Conservation (phyloP, 2,113 vertebrate species). For the Istiophorus platypterus region DNA sequence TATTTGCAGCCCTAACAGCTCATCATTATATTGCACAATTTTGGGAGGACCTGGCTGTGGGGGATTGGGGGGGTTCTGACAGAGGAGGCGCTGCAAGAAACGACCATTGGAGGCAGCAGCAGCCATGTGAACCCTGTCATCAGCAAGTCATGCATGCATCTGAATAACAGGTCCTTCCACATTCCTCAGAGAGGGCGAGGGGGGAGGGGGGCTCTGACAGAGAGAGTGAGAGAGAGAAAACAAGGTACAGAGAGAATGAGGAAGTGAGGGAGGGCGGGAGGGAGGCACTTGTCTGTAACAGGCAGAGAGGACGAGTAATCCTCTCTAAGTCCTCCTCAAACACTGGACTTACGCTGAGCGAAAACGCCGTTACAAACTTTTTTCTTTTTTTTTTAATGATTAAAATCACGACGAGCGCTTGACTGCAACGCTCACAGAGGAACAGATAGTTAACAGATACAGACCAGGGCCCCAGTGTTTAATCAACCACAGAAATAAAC, state of each 20-base stretch:
- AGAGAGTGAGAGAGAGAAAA: conserved; percentile 20
- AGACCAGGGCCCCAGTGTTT: neutral
- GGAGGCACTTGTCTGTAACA: conserved; percentile 49
- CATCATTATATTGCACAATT: no score
- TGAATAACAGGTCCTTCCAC: conserved; percentile 77
- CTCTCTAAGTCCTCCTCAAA: conserved; percentile 56
- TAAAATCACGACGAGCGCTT: conserved; percentile 4
- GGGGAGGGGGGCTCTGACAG: conserved; percentile 13
- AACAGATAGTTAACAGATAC: neutral
- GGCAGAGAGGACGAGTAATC: conserved; percentile 55
- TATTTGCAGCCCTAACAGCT: no score
- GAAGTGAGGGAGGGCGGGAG: conserved; percentile 42
- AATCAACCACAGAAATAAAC: neutral
- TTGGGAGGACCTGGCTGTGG: no score
- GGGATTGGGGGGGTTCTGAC: neutral
- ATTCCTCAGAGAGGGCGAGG: conserved; percentile 75
- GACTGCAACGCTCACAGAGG: neutral
- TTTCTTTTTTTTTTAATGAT: no score
- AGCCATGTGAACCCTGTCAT: conserved; percentile 53
- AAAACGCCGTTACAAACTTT: neutral
- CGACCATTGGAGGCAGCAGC: conserved; percentile 33
- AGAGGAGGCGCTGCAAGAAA: conserved; percentile 14
- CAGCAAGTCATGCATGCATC: conserved; percentile 66
- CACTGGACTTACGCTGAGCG: conserved; percentile 12
- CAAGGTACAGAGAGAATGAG: conserved; percentile 41